Conservation (phyloP, 1,140 invertebrate genomes). For the Euschistus heros region DNA sequence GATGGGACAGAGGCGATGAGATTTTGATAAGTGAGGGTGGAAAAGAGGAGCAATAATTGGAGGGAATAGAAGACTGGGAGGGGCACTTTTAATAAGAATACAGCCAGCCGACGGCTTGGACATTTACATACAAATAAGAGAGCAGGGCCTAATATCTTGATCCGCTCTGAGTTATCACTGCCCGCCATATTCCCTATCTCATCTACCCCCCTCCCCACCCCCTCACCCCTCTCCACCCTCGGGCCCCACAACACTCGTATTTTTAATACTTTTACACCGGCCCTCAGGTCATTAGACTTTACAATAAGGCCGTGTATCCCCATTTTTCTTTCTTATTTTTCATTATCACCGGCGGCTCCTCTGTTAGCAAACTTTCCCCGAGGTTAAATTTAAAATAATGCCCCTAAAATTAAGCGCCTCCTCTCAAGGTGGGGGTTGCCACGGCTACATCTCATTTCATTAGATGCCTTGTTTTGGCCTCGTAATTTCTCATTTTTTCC, state of each 20-base stretch:
- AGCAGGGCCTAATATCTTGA: constrained; percentile 15
- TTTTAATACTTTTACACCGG: constrained; percentile 27
- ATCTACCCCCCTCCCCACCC: neutral
- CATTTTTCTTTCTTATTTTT: constrained; percentile 25
- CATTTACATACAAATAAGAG: constrained; percentile 21
- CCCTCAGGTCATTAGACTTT: constrained; percentile 25
- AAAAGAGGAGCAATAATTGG: constrained; percentile 3
- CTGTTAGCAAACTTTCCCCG: constrained; percentile 21
- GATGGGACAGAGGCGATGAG: no score
- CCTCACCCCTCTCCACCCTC: neutral
- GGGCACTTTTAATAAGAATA: constrained; percentile 17
- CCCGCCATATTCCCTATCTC: constrained; percentile 8
- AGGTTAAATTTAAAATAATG: constrained; percentile 27
- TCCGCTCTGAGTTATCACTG: constrained; percentile 6
- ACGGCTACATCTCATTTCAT: constrained; percentile 1
- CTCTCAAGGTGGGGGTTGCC: neutral
- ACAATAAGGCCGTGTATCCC: constrained; percentile 27
- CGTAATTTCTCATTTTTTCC: no score
- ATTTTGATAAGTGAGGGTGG: no score
- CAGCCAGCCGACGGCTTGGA: neutral
- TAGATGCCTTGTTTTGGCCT: neutral
- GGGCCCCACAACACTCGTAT: constrained; percentile 2
- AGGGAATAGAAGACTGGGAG: neutral
- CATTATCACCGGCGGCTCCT: constrained; percentile 16
- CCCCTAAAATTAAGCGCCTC: constrained; percentile 25